Base-by-base conservation (phyloP, 2,113 vertebrate species). In the Macaca nemestrina region DNA sequence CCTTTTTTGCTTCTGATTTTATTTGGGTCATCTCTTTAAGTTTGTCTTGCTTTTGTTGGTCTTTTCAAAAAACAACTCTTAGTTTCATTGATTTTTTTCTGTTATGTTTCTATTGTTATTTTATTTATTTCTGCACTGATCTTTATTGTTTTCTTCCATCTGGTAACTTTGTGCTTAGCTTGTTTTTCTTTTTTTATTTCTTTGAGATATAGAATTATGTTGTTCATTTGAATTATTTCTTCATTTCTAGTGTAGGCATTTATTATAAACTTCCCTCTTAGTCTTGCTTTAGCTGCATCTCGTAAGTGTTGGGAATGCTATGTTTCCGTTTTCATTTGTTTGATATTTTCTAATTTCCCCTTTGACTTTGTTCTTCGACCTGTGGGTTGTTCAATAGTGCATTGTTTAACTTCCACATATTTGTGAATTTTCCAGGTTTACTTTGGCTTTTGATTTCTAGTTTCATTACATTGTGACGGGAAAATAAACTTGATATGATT, bases 111-210 rank as follows among this genome's bases (percentile, higher is more conserved):
- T 83, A 32, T 59, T 84, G 16, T 83, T 48, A 89, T 76, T 73
- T 92, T 30, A 43, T 48, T 73, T 67, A 83, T 83, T 90, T 96
- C 20, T 79, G 20, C 35, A 93, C 5, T 68, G 43, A 72, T 70
- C 40, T 93, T 61, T 61, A 5, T 8, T 61, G 35, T 93, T 90
- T 72, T 20, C 45, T 45, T 72, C 4, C 38, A 82, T 59, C 43
- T 89, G 45, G 13, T 91, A 92, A 52, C 23, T 93, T 89, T 89
- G 70, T 81, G 43, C 43, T 93, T 89, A 78, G 38, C 70, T 79
- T 59, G 8, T 93, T 30, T 64, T 64, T 83, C 9, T 86, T 81
- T 85, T 48, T 80, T 5, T 30, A 23, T 25, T 43, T 90, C 43
- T 32, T 68, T 79, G 27, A 85, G 43, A 23, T 78, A 6, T 52